Percentiles rank a stretch among this genome's conserved stretches.
These are phyloP conservation scores for Centropristis striata DNA, from an alignment of 2,113 vertebrate genomes.

Conservation along the genomic window DNA sequence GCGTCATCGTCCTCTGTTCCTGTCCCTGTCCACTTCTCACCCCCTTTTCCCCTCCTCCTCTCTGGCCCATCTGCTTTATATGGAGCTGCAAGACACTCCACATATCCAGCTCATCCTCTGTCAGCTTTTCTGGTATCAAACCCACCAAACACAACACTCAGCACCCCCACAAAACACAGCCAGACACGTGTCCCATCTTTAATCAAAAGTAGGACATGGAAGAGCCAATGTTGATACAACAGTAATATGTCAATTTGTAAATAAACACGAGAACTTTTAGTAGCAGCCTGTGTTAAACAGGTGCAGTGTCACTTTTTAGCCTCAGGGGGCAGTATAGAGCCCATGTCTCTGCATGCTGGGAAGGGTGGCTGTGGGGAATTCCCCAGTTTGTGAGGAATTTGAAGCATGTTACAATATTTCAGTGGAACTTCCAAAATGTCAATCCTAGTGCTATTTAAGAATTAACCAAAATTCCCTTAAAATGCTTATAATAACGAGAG, in stretches of 20 bases:
- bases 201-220: slow-evolving; percentile 42
- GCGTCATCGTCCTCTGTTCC: slow-evolving; percentile 44
- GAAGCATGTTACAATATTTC: not conserved
- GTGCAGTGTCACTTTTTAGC: not conserved
- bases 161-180: not conserved
- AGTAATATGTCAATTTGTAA: slow-evolving; percentile 1
- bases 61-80: slow-evolving; percentile 9
- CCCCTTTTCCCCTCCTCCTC: not conserved
- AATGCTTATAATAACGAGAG: not conserved
- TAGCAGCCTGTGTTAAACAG: not conserved
- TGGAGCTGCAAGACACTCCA: slow-evolving; percentile 18
- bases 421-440: slow-evolving; percentile 25
- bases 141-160: not conserved
- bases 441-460: not conserved
- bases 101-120: not conserved
- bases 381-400: not conserved
- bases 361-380: slow-evolving; percentile 40
- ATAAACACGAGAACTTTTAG: not conserved
- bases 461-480: not conserved
- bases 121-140: not conserved
- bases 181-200: not conserved
- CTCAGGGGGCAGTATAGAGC: slow-evolving; percentile 31
- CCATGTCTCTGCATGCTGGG: not conserved
- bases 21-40: slow-evolving; percentile 1
- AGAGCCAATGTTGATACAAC: not conserved